phyloP scores from a whole-genome alignment of 2,797 vertebrate species.

The Acestrorhynchus altus region DNA sequence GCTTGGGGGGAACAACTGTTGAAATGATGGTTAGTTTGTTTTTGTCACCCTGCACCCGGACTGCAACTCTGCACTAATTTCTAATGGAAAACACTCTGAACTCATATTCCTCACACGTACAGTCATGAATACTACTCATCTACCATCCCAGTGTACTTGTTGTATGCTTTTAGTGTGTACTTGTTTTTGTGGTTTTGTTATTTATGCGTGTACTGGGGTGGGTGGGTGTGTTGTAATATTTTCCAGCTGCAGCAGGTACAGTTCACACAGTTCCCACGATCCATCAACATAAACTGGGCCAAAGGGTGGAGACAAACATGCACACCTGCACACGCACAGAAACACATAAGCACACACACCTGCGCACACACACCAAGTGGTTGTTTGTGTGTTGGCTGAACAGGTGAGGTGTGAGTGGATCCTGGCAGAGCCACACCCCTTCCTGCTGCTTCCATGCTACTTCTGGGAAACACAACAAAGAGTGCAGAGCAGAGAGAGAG shows the following conservation, averaged over 20 bases:
- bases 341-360: slow-evolving; percentile 26
- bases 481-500: slow-evolving; percentile 8
- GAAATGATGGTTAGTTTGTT: slow-evolving; percentile 45
- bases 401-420: slow-evolving; percentile 50
- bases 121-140: slow-evolving; percentile 7
- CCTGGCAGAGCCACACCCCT: slow-evolving; percentile 39
- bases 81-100: background rate
- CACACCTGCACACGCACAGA: slow-evolving; percentile 36
- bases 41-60: background rate
- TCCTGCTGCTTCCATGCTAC: slow-evolving; percentile 45
- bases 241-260: slow-evolving; percentile 63
- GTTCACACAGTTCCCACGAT: slow-evolving; percentile 41
- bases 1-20: slow-evolving; percentile 25
- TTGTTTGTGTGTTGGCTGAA: slow-evolving; percentile 27
- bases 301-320: slow-evolving; percentile 35
- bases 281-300: slow-evolving; percentile 34
- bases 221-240: slow-evolving; percentile 53
- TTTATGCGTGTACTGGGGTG: slow-evolving; percentile 47
- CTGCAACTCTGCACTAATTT: background rate
- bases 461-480: slow-evolving; percentile 54
- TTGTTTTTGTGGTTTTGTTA: slow-evolving; percentile 44
- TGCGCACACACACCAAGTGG: slow-evolving; percentile 16
- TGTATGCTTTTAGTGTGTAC: background rate
- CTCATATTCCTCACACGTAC: background rate
- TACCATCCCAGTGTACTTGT: background rate